Evolutionary conservation across 2,888 invertebrate genomes (phyloP), one percentile per base, ranked within the genome.

Genomic region (Dryobotodes eremita): DNA sequence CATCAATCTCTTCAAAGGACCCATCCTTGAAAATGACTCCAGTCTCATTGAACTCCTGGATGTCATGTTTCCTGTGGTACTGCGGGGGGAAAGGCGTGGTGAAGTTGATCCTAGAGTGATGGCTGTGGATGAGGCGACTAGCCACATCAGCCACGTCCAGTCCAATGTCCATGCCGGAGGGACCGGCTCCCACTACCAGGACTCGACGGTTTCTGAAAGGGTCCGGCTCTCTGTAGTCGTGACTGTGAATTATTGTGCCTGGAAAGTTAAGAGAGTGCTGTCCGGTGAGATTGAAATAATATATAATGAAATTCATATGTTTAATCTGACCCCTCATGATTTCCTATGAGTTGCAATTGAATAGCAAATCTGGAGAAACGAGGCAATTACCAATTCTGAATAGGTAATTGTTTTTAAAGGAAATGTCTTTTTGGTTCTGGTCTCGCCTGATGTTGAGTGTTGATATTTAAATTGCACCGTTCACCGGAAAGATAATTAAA

Each of bases 141-240:
- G 97, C 96, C n/a, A 94, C 84, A 1, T 91, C 89, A 0, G 97
- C 94, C 0, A 98, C 92, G 86, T 98, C 98, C 0, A 98, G 91
- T 0, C 97, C 96, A 59, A 98, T 98, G 89, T 98, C 98, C 91
- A 97, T 96, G 2, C 98, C 98, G 0, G 98, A 98, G 1, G 98
- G 97, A 0, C 98, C 98, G 0, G 98, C 98, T 0, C 98, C 98
- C 3, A 98, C 94, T 20, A 98, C 92, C 2, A 98, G 94, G 0
- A 98, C 98, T 2, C 94, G 96, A 81, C 97, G 97, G 46, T 96
- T 97, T 53, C 90, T 92, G 92, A 97, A 98, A 0, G 92, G 91
- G 0, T 97, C 97, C 0, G 98, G 98, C 31, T 95, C 96, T 89
- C 98, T 96, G 92, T 98, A 98, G 90, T 98, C 97, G 92, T 98